Conservation (phyloP, 2,888 invertebrate species). For the Eueremaeus valkanovi region DNA sequence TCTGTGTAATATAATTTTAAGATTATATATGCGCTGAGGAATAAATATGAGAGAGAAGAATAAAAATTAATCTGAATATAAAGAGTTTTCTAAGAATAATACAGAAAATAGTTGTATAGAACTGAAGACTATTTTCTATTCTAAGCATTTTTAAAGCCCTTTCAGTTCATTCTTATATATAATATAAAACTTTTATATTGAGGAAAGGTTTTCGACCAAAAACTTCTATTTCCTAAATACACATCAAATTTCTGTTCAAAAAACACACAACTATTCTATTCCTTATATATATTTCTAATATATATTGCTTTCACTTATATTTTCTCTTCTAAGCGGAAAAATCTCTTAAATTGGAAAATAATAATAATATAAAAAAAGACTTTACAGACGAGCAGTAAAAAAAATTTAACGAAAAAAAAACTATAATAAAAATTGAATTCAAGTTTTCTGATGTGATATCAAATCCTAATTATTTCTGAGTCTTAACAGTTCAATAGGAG, state of each 20-base stretch:
- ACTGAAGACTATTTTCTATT: neutral
- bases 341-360: neutral
- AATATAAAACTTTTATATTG: neutral
- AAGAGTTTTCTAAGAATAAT: too few relatives aligned
- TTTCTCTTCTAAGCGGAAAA: neutral
- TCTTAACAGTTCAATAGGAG: too few relatives aligned
- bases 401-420: neutral
- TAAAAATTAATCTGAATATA: neutral
- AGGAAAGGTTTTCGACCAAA: neutral
- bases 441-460: neutral
- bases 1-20: too few relatives aligned
- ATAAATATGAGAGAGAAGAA: too few relatives aligned
- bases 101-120: neutral
- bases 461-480: neutral
- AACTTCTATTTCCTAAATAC: neutral
- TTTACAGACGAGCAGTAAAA: neutral
- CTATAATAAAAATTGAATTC: neutral
- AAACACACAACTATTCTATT: neutral
- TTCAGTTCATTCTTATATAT: too few relatives aligned
- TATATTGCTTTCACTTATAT: neutral
- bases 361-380: neutral
- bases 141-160: too few relatives aligned
- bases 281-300: neutral
- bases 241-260: neutral
- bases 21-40: too few relatives aligned